Percentiles rank a stretch among this genome's conserved stretches.
phyloP scores from a whole-genome alignment of 2,797 vertebrate species.

The Cirrhinus molitorella region DNA sequence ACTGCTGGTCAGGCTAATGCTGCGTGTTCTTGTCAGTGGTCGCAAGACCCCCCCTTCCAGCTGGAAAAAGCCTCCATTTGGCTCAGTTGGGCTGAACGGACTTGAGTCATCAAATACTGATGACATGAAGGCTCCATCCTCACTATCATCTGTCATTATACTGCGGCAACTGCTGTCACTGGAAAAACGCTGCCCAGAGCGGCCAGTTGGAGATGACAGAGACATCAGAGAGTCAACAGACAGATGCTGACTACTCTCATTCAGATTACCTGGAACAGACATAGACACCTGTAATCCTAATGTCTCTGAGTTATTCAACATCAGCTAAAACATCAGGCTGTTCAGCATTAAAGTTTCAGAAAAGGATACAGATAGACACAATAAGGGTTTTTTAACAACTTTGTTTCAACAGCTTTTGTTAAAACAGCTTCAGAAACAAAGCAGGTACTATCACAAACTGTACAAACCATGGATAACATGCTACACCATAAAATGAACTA shows the following conservation, averaged over 20 bases:
- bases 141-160: constrained; percentile 84
- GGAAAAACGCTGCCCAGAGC: constrained; percentile 77
- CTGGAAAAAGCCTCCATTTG: constrained; percentile 80
- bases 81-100: constrained; percentile 80
- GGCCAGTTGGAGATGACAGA: constrained; percentile 52
- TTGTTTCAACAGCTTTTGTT: neutral
- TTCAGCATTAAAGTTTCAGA: neutral
- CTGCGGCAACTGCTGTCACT: constrained; percentile 92
- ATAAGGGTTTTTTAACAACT: neutral
- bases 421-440: neutral
- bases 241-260: constrained; percentile 64
- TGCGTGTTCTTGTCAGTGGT: constrained; percentile 72
- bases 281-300: constrained; percentile 42
- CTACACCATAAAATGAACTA: constrained; percentile 2
- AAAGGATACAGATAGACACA: neutral
- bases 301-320: neutral
- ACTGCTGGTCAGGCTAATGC: constrained; percentile 81
- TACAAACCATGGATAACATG: neutral
- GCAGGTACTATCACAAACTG: neutral
- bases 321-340: neutral
- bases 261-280: constrained; percentile 78
- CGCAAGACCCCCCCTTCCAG: constrained; percentile 42
- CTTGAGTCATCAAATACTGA: constrained; percentile 83
- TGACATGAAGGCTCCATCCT: constrained; percentile 77
- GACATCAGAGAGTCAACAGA: constrained; percentile 67